These are phyloP conservation scores for Mesocricetus auratus DNA, from an alignment of 2,113 vertebrate species.

Conservation along the genomic window DNA sequence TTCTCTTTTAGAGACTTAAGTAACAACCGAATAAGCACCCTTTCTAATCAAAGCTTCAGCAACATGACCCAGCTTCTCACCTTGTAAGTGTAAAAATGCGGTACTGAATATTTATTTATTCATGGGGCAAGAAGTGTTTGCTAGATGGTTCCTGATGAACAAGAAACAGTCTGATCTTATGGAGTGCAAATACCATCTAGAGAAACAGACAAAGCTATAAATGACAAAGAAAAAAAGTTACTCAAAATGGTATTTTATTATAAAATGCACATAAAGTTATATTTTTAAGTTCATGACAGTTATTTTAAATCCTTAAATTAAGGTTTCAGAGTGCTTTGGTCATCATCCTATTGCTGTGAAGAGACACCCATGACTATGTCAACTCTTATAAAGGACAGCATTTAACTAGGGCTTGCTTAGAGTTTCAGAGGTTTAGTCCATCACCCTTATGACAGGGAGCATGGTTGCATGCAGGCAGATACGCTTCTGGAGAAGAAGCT, in stretches of 20 bases:
- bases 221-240: neutral
- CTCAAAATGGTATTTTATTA: neutral
- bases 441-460: no score
- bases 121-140: neutral
- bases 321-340: neutral
- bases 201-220: neutral
- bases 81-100: slow-evolving; percentile 92
- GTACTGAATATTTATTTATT: slow-evolving; percentile 29
- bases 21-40: slow-evolving; percentile 99
- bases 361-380: no score
- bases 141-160: rapidly evolving
- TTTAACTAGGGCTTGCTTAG: neutral
- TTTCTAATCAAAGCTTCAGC: slow-evolving; percentile 99
- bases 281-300: neutral
- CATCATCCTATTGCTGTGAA: neutral
- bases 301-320: neutral
- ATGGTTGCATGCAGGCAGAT: neutral
- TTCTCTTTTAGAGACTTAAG: slow-evolving; percentile 97
- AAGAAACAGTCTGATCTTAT: neutral
- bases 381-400: neutral
- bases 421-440: neutral
- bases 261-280: neutral
- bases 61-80: slow-evolving; percentile 99
- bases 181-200: neutral
- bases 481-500: neutral